Conservation (phyloP, 2,888 invertebrate genomes). For the Mythimna lalbum region DNA sequence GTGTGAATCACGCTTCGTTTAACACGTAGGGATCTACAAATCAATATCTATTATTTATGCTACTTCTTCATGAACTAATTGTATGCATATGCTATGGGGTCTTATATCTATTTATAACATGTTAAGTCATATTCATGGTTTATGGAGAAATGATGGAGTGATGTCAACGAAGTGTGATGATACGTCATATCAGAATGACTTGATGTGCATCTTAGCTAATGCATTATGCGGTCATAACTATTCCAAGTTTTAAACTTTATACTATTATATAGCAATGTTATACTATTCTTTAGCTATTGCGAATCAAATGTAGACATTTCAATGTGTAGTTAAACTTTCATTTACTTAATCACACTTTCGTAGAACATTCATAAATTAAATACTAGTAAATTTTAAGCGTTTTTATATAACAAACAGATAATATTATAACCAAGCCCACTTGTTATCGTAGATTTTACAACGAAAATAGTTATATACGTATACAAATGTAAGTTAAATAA, state of each 20-base stretch:
- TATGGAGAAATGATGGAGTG: slow-evolving; percentile 50
- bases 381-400: slow-evolving; percentile 65
- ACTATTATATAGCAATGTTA: slow-evolving; percentile 62
- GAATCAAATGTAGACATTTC: slow-evolving; percentile 72
- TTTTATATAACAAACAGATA: slow-evolving; percentile 70
- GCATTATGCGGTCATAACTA: slow-evolving; percentile 73
- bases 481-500: slow-evolving; percentile 74
- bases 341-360: slow-evolving; percentile 63
- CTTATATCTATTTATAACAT: slow-evolving; percentile 34
- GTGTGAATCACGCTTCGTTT: slow-evolving; percentile 62
- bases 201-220: slow-evolving; percentile 68
- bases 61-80: slow-evolving; percentile 38
- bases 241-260: slow-evolving; percentile 62
- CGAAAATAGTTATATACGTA: slow-evolving; percentile 83
- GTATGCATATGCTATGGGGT: slow-evolving; percentile 38
- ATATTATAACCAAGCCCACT: slow-evolving; percentile 74
- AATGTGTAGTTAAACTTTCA: slow-evolving; percentile 72
- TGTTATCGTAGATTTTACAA: slow-evolving; percentile 88
- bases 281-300: slow-evolving; percentile 74
- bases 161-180: slow-evolving; percentile 72
- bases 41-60: slow-evolving; percentile 47
- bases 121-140: slow-evolving; percentile 40
- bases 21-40: slow-evolving; percentile 47
- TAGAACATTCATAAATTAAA: slow-evolving; percentile 65
- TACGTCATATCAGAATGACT: slow-evolving; percentile 76